Evolutionary conservation across 2,888 invertebrate species (phyloP), one percentile per base, ranked within the genome.

Genomic region (Rhagophthalmus giganteus): DNA sequence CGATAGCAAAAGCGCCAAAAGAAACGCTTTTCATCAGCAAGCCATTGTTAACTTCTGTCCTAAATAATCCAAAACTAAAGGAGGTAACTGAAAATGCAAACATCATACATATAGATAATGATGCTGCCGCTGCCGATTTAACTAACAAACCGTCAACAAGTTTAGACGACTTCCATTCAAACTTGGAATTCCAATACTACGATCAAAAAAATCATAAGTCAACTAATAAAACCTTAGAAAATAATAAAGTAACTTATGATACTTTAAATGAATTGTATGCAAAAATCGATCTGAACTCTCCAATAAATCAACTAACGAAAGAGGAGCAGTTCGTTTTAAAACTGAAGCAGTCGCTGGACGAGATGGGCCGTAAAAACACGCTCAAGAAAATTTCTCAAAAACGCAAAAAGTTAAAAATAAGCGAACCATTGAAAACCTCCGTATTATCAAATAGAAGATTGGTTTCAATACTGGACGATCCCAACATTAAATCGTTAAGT

Each of bases 1-100:
- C 70, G 0, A 55, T 65, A 2, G 68, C 70, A 8, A 66, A 64
- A 12, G 70, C 66, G 49, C 61, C 69, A 0, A 72, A 70, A 61
- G 67, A 60, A 54, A 67, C 64, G 34, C 63, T 68, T 8, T 71
- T 71, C 4, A 73, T 74, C 35, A 74, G 67, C 57, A 74, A 71
- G 52, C 73, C 73, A 0, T 59, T 72, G 1, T 34, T 73, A 31
- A 62, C 62, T 34, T 74, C 74, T 0, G 72, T 74, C 4, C 59
- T 70, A 24, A 46, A 58, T 0, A 73, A 74, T 58, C 71, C 71
- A 0, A 68, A 67, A 50, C 48, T 74, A 24, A 63, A 68, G 30
- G 59, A 64, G 38, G 69, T 72, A 5, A 62, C 65, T 2, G 62
- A 62, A 5, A 61, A 71, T 44, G 66, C 68, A 1, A 62, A 59